Evolutionary conservation across 2,113 vertebrate species (phyloP).

Genomic region (Paedocypris sp.): DNA sequence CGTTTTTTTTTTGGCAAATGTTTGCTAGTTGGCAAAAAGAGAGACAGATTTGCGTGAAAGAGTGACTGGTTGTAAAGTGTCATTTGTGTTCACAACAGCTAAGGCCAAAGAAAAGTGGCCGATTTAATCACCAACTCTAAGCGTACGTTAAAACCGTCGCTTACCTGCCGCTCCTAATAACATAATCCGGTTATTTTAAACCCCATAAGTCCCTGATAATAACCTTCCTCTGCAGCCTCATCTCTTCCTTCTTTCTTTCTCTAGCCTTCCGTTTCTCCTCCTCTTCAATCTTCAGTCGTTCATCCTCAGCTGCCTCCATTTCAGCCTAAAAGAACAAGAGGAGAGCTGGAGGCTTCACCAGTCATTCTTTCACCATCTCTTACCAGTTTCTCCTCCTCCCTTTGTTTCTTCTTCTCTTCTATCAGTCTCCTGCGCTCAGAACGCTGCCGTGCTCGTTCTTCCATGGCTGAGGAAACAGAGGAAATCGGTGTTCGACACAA

Average conservation of each 20-base stretch:
- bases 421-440: constrained; percentile 67
- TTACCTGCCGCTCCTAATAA: not conserved
- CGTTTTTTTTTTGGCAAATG: no score
- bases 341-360: not conserved
- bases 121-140: no score
- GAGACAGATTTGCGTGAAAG: no score
- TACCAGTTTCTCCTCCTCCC: constrained; percentile 68
- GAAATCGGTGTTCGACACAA: constrained; percentile 3
- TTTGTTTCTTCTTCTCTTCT: constrained; percentile 69
- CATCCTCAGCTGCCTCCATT: constrained; percentile 73
- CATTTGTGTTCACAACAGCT: no score
- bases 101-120: no score
- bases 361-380: not conserved
- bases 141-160: not conserved
- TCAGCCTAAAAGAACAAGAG: constrained; percentile 58
- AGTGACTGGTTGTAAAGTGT: no score
- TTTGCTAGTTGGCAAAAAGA: no score
- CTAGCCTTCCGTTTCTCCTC: constrained; percentile 65
- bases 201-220: not conserved
- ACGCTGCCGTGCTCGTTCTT: constrained; percentile 72
- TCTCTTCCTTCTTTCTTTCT: constrained; percentile 69
- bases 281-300: constrained; percentile 60
- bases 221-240: constrained; percentile 67
- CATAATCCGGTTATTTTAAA: not conserved
- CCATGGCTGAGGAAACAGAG: constrained; percentile 69